Evolutionary conservation across 1,140 invertebrate species (phyloP).

Genomic region (Drosophila grimshawi): DNA sequence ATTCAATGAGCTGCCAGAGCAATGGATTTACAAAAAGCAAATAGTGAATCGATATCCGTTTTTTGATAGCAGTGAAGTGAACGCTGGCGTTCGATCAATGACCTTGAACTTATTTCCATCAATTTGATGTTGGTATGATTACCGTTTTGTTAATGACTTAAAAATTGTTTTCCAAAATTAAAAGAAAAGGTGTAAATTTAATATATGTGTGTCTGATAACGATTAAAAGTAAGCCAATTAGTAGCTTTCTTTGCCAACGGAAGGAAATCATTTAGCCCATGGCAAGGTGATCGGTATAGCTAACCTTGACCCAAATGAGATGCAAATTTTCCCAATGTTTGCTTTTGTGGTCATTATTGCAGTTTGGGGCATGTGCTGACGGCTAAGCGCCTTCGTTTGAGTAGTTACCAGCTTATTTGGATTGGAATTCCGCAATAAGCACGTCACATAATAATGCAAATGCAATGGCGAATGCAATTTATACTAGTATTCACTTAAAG

Average conservation of each 20-base stretch:
- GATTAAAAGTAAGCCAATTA: constrained; percentile 66
- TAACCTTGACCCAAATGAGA: constrained; percentile 77
- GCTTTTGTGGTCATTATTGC: constrained; percentile 5
- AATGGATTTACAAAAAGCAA: constrained; percentile 68
- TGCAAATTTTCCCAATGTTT: constrained; percentile 6
- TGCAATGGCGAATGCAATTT: constrained; percentile 29
- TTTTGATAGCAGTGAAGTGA: constrained; percentile 39
- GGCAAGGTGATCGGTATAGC: constrained; percentile 47
- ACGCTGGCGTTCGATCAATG: constrained; percentile 64
- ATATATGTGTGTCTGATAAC: constrained; percentile 29
- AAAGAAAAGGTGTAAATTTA: constrained; percentile 32
- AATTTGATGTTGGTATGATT: constrained; percentile 52
- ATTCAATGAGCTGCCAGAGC: constrained; percentile 56
- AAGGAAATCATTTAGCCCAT: background rate
- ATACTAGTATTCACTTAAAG: constrained; percentile 31
- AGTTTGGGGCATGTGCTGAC: constrained; percentile 23
- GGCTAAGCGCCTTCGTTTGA: constrained; percentile 15
- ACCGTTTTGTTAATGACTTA: constrained; percentile 60
- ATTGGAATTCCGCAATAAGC: constrained; percentile 62
- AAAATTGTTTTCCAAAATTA: constrained; percentile 30
- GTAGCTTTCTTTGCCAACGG: constrained; percentile 52
- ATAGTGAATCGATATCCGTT: constrained; percentile 17
- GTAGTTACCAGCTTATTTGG: constrained; percentile 35
- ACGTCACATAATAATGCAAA: constrained; percentile 53
- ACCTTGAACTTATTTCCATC: constrained; percentile 78